A percentile compares a stretch with the other conserved stretches of the same genome.
Evolutionary conservation across 1,140 invertebrate species (phyloP).

Genomic region (Papilio helenus): DNA sequence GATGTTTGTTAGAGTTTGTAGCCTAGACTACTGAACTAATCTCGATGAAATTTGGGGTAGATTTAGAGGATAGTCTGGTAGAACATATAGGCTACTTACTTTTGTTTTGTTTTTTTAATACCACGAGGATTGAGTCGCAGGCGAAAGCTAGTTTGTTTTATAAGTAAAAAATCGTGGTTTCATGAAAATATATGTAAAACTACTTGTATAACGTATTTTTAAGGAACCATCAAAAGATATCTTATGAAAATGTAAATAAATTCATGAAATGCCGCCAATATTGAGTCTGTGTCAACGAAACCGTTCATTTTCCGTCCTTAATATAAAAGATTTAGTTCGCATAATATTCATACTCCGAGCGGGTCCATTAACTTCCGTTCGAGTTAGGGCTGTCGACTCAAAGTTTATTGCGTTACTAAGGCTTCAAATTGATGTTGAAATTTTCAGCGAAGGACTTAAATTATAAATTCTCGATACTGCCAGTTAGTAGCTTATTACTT

Average conservation of each 20-base stretch:
- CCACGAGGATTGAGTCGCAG: too few relatives aligned
- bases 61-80: too few relatives aligned
- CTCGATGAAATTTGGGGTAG: too few relatives aligned
- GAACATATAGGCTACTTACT: too few relatives aligned
- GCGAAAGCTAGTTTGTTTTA: too few relatives aligned
- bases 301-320: slow-evolving; percentile 37
- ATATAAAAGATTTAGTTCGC: slow-evolving; percentile 61
- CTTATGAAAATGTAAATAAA: slow-evolving; percentile 46
- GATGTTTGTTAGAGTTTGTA: too few relatives aligned
- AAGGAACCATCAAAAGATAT: neutral
- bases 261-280: slow-evolving; percentile 44
- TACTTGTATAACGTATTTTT: too few relatives aligned
- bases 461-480: neutral
- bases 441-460: neutral
- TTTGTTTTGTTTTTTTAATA: too few relatives aligned
- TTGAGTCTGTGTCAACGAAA: slow-evolving; percentile 38
- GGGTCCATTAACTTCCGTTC: slow-evolving; percentile 53
- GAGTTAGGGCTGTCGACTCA: slow-evolving; percentile 47
- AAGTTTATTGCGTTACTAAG: slow-evolving; percentile 36
- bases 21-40: too few relatives aligned
- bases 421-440: slow-evolving; percentile 37
- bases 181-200: too few relatives aligned
- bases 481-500: neutral
- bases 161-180: too few relatives aligned
- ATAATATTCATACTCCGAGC: slow-evolving; percentile 55